Conservation (phyloP, 2,113 vertebrate genomes). For the Gymnarchus niloticus region DNA sequence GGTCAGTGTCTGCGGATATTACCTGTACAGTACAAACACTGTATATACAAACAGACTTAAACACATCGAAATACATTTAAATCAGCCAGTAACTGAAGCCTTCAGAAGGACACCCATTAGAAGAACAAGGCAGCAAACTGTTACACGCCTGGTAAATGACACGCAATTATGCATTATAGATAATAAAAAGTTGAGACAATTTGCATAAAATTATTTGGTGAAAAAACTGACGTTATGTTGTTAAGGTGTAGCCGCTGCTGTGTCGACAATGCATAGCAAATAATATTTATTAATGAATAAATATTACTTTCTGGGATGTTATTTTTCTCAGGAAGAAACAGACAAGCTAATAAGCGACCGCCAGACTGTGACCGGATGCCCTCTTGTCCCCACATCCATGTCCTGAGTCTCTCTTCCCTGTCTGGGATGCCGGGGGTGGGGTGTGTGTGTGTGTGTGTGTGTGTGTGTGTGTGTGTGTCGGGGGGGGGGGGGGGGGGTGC, state of each 20-base stretch:
- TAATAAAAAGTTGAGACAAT: background rate
- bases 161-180: too few species aligned
- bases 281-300: background rate
- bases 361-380: background rate
- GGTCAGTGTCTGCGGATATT: background rate
- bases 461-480: too few species aligned
- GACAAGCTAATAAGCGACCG: too few species aligned
- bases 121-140: too few species aligned
- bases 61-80: background rate
- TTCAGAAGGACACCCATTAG: background rate
- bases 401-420: constrained; percentile 19
- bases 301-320: background rate
- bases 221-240: background rate
- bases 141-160: too few species aligned
- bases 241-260: background rate
- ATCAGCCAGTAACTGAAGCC: background rate
- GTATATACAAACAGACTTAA: too few species aligned
- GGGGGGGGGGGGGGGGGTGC: constrained; percentile 33
- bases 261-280: background rate
- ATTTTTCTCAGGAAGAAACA: background rate
- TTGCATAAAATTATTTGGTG: background rate
- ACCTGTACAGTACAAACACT: background rate
- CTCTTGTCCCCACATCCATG: constrained; percentile 28
- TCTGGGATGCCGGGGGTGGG: background rate
- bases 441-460: too few species aligned